phyloP scores from a whole-genome alignment of 2,113 vertebrate genomes.

The Zosterops pallidus region DNA sequence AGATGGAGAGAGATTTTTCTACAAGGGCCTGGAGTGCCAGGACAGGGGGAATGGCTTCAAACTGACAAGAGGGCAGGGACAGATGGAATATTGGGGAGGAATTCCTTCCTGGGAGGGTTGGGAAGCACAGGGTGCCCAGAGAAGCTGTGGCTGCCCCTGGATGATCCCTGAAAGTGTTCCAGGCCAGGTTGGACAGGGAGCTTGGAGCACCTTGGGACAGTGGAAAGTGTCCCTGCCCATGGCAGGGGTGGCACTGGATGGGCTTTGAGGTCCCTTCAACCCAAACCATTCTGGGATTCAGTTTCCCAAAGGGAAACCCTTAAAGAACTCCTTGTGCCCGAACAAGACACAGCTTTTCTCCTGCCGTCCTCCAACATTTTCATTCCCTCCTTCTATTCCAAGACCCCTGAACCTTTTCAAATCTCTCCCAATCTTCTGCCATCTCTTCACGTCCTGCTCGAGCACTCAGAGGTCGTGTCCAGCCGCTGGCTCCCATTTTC shows the following conservation, averaged over 20 bases:
- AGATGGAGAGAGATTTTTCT: background rate
- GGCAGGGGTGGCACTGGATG: background rate
- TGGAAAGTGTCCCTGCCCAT: background rate
- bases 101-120: background rate
- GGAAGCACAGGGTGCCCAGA: background rate
- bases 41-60: background rate
- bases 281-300: background rate
- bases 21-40: background rate
- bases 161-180: background rate
- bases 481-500: background rate
- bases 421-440: background rate
- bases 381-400: background rate
- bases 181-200: accelerated
- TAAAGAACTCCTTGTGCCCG: background rate
- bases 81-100: background rate
- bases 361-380: background rate
- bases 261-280: background rate
- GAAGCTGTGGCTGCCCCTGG: background rate
- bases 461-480: background rate
- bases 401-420: background rate
- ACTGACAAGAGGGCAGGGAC: background rate
- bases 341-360: background rate
- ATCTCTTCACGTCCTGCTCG: background rate
- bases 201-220: background rate
- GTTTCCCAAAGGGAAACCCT: background rate